Conservation (phyloP, 2,888 invertebrate genomes). For the Nebria brevicollis region DNA sequence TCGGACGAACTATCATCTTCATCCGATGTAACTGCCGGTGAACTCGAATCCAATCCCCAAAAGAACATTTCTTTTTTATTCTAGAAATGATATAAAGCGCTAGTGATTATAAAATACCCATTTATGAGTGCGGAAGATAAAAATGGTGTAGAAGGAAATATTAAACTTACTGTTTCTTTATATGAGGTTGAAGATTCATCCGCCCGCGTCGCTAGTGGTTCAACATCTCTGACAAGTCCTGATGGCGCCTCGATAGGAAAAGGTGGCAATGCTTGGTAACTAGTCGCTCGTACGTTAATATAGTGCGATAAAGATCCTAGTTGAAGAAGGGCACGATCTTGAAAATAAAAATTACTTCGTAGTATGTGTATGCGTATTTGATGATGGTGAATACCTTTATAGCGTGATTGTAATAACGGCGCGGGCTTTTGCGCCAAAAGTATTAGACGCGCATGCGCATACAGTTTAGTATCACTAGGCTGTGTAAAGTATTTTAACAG, state of each 20-base stretch:
- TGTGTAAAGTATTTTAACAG: slow-evolving; percentile 86
- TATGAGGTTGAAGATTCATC: slow-evolving; percentile 56
- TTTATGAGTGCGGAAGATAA: too few relatives aligned
- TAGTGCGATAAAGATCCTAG: slow-evolving; percentile 96
- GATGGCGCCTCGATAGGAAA: slow-evolving; percentile 84
- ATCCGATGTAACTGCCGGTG: slow-evolving; percentile 55
- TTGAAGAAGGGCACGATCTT: slow-evolving; percentile 87
- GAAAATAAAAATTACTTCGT: slow-evolving; percentile 49
- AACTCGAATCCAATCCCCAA: slow-evolving; percentile 60
- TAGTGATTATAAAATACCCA: too few relatives aligned
- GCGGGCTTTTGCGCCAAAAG: slow-evolving; percentile 95
- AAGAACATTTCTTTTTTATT: slow-evolving; percentile 56
- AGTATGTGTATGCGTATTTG: not conserved
- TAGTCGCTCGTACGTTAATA: slow-evolving; percentile 84
- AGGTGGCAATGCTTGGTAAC: slow-evolving; percentile 88
- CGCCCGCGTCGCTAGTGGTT: slow-evolving; percentile 58
- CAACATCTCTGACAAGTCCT: slow-evolving; percentile 80
- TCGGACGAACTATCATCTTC: slow-evolving; percentile 61
- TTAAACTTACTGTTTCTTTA: slow-evolving; percentile 47
- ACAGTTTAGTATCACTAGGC: slow-evolving; percentile 62
- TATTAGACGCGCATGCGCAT: slow-evolving; percentile 80
- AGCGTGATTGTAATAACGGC: slow-evolving; percentile 86
- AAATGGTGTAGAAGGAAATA: too few relatives aligned
- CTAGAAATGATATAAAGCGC: slow-evolving; percentile 43
- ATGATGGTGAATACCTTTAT: slow-evolving; percentile 68